Evolutionary conservation across 2,797 vertebrate species (phyloP).

Genomic region (Heterohyrax brucei): DNA sequence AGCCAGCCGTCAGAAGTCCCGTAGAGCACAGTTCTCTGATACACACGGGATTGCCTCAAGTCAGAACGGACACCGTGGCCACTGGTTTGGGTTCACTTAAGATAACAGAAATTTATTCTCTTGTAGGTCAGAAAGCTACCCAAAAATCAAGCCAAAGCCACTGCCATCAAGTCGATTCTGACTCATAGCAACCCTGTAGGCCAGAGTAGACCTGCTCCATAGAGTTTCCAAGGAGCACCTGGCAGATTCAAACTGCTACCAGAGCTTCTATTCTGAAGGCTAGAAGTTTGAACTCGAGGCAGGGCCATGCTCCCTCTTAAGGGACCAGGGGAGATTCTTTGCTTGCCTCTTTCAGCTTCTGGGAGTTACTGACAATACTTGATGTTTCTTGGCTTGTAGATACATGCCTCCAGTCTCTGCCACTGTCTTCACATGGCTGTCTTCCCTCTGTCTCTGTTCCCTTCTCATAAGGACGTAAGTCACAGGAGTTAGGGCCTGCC

Average conservation of each 20-base stretch:
- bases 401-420: neutral
- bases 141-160: too few relatives aligned
- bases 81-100: neutral
- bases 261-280: neutral
- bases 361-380: neutral
- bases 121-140: too few relatives aligned
- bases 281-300: neutral
- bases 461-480: neutral
- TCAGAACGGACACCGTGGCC: too few relatives aligned
- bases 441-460: neutral
- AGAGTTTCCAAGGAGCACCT: too few relatives aligned
- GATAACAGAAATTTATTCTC: neutral
- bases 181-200: too few relatives aligned
- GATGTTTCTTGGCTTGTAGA: accelerated
- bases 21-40: neutral
- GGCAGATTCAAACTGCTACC: too few relatives aligned
- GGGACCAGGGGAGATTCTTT: neutral
- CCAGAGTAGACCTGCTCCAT: too few relatives aligned
- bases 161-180: too few relatives aligned
- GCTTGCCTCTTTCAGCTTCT: neutral
- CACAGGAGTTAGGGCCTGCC: neutral
- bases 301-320: neutral
- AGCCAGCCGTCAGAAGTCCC: neutral
- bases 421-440: accelerated
- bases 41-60: too few relatives aligned